Base-by-base conservation (phyloP, 1,140 invertebrate species). In the Hylyphantes graminicola region DNA sequence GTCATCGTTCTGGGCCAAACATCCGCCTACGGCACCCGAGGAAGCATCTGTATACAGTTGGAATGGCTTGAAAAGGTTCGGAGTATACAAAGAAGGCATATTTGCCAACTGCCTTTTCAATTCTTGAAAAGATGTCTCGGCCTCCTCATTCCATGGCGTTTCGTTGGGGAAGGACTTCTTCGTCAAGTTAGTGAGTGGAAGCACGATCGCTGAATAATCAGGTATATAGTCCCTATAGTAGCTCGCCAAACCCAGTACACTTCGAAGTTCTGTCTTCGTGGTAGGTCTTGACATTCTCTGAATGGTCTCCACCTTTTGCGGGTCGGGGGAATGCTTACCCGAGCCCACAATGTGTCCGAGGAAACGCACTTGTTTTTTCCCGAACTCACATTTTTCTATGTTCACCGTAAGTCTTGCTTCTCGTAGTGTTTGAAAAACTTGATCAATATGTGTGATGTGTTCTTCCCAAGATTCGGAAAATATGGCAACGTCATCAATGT, bases 381-480 rank as follows among this genome's bases (percentile, higher is more conserved):
- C 53, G 9, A 73, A 73, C 5, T 73, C 53, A 4, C 70, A 73
- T 12, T 73, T 73, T 10, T 73, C 51, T 74, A 57, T 21, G 48
- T 55, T 74, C 17, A 74, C 53, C 11, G 5, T 54, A 10, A 74
- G 53, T 0, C 17, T 13, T 57, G 53, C 5, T 17, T 73, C n/a
- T 73, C 50, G n/a, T 7, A 73, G 21, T 8, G 53, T 73, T 12
- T 57, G 7, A 13, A 57, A 54, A 35, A 35, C 35, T 35, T 2
- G 35, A 35, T 35, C 35, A 35, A 35, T 35, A 35, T 35, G 35
- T 1, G 35, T 35, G 35, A 35, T 2, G 11, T 70, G 67, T n/a
- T 48, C 17, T 51, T 53, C 17, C 13, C 13, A 15, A 13, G 13
- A 12, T 7, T 6, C 0, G 13, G 70, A 74, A 35, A 35, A 57